Conservation (phyloP, 2,888 invertebrate species). For the Synanthedon vespiformis region DNA sequence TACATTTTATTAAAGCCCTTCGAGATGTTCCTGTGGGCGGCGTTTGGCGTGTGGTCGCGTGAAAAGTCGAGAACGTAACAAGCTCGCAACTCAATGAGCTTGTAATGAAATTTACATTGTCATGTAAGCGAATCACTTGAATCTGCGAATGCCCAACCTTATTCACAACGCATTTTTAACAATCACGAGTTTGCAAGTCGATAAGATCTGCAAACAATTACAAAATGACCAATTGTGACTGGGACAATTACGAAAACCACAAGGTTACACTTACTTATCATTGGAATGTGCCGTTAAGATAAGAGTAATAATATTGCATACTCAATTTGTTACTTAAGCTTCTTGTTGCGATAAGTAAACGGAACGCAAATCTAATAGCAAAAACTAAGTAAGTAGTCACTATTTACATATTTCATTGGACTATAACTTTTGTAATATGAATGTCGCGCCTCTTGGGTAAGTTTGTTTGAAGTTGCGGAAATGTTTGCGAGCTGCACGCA, state of each 20-base stretch:
- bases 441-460: constrained; percentile 7
- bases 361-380: constrained; percentile 15
- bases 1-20: too few species aligned
- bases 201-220: background rate
- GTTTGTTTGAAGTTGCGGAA: constrained; percentile 4
- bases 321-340: background rate
- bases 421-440: constrained; percentile 21
- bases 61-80: too few species aligned
- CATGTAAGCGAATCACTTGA: too few species aligned
- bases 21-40: too few species aligned
- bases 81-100: too few species aligned
- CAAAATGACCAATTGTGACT: background rate
- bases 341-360: constrained; percentile 3
- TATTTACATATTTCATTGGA: constrained; percentile 22
- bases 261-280: background rate
- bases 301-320: background rate
- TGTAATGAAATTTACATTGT: too few species aligned
- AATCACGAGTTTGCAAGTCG: background rate
- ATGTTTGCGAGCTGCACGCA: constrained; percentile 4
- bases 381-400: constrained; percentile 24
- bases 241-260: background rate
- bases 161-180: too few species aligned
- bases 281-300: background rate
- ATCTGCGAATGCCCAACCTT: too few species aligned
- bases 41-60: too few species aligned